phyloP scores from a whole-genome alignment of 2,113 vertebrate species.

The Rhabdomys dilectus region DNA sequence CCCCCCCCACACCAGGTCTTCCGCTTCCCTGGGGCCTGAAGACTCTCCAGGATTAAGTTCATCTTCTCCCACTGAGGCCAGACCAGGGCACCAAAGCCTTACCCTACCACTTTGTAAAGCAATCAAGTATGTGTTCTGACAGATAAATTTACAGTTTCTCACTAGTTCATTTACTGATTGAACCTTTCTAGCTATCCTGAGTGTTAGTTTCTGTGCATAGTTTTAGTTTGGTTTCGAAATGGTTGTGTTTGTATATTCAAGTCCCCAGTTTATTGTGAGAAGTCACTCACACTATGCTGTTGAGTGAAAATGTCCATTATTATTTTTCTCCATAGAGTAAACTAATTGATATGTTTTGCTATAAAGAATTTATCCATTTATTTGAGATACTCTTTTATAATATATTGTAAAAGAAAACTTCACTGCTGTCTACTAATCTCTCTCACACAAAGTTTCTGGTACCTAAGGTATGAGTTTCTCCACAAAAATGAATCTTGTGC shows the following conservation, averaged over 20 bases:
- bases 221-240: neutral
- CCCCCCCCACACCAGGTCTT: too few relatives aligned
- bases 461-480: neutral
- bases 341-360: neutral
- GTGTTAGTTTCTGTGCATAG: neutral
- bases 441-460: neutral
- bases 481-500: neutral
- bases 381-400: neutral
- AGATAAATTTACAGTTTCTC: neutral
- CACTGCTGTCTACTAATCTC: neutral
- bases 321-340: conserved; percentile 1
- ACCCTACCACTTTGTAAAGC: neutral
- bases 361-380: neutral
- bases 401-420: neutral
- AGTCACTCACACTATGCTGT: neutral
- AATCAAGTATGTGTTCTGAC: neutral
- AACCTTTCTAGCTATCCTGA: neutral
- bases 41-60: too few relatives aligned
- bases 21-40: too few relatives aligned
- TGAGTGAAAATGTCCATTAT: neutral
- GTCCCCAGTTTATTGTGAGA: neutral
- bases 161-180: neutral
- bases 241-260: neutral
- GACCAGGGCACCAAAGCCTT: too few relatives aligned
- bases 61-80: too few relatives aligned